Conservation (phyloP, 1,140 invertebrate species). For the Pogonognathellus flavescens region DNA sequence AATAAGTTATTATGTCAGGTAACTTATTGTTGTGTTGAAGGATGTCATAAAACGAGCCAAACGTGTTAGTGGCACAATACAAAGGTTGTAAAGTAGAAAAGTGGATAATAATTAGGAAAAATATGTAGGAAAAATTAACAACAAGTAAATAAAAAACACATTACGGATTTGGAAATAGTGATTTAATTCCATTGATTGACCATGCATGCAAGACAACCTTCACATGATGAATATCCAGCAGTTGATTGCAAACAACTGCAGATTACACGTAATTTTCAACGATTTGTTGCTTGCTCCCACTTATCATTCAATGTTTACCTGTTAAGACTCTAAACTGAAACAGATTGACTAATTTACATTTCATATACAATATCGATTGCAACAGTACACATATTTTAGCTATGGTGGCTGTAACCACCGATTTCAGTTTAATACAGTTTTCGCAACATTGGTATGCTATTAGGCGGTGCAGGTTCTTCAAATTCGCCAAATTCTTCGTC, state of each 20-base stretch:
- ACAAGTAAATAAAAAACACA: neutral
- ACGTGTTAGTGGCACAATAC: too few species aligned
- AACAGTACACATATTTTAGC: neutral
- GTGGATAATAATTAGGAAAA: too few species aligned
- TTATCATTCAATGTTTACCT: too few species aligned
- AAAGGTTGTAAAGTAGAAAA: too few species aligned
- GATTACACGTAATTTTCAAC: neutral
- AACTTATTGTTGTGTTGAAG: too few species aligned
- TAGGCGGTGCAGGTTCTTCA: constrained; percentile 76
- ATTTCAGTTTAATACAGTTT: constrained; percentile 1
- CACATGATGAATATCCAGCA: too few species aligned
- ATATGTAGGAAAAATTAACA: neutral
- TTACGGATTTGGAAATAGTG: neutral
- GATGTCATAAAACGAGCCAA: too few species aligned
- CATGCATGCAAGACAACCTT: too few species aligned
- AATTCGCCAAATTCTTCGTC: constrained; percentile 83
- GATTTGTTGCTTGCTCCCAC: too few species aligned
- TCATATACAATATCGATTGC: constrained; percentile 24
- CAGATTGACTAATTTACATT: constrained; percentile 27
- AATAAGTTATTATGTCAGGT: too few species aligned
- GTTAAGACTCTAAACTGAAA: neutral
- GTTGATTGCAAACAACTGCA: neutral
- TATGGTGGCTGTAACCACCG: neutral
- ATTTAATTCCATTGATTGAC: too few species aligned
- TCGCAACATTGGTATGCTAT: constrained; percentile 29